A percentile compares a stretch with the other conserved stretches of the same genome.
Conservation (phyloP, 2,888 invertebrate genomes). For the Oxyteleia sp. region DNA sequence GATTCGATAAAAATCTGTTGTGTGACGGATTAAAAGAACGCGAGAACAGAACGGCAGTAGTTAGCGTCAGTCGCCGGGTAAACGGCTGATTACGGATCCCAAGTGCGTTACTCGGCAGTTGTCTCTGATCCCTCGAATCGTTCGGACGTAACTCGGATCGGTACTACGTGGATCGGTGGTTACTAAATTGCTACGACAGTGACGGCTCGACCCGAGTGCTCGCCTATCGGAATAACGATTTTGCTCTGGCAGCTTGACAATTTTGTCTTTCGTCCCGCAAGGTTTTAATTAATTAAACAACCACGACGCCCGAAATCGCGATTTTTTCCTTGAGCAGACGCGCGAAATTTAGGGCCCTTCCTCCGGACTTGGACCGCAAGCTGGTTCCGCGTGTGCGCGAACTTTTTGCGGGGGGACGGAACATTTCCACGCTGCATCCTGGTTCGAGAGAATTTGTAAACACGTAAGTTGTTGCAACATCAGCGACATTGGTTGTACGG, state of each 20-base stretch:
- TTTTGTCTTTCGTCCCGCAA: conserved; percentile 1
- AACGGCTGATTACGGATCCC: conserved; percentile 72
- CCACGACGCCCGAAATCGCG: conserved; percentile 56
- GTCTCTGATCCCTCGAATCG: conserved; percentile 86
- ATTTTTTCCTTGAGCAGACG: conserved; percentile 44
- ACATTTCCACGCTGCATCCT: conserved; percentile 57
- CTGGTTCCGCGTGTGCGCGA: conserved; percentile 60
- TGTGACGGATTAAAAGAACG: conserved; percentile 48
- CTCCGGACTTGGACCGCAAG: conserved; percentile 20
- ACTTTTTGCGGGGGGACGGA: conserved; percentile 41
- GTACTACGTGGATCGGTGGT: conserved; percentile 51
- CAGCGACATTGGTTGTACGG: too few relatives aligned
- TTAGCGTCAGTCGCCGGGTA: conserved; percentile 71
- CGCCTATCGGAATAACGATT: too few relatives aligned
- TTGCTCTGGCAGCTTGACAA: too few relatives aligned
- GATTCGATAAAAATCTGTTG: conserved; percentile 34
- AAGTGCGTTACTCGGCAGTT: conserved; percentile 80
- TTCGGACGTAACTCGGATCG: conserved; percentile 82
- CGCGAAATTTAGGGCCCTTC: conserved; percentile 57
- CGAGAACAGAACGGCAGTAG: conserved; percentile 68
- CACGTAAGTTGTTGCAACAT: conserved; percentile 65
- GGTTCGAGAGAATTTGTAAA: conserved; percentile 60
- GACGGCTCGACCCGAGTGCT: conserved; percentile 8
- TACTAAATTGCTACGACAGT: conserved; percentile 26
- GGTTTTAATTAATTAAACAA: conserved; percentile 39